Conservation (phyloP, 1,140 invertebrate species). For the Lasioglossum baleicum region DNA sequence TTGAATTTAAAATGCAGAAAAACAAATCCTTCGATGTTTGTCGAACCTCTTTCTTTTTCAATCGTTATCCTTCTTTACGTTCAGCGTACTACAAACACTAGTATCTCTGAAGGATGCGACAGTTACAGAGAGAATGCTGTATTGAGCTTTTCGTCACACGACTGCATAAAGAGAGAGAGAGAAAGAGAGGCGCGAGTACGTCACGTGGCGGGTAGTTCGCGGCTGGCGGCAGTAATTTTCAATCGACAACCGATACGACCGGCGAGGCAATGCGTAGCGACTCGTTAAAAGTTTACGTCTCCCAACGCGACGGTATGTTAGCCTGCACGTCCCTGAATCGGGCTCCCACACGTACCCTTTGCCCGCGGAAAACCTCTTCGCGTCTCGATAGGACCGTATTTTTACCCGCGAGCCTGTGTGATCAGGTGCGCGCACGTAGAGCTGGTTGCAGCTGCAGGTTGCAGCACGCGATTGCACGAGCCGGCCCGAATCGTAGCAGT, state of each 20-base stretch:
- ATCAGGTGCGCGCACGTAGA: slow-evolving; percentile 8
- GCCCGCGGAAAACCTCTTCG: slow-evolving; percentile 8
- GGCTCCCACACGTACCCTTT: background rate
- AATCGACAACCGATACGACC: background rate
- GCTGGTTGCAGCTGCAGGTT: background rate
- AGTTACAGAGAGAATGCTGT: no score
- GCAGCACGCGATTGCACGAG: slow-evolving; percentile 5
- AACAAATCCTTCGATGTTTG: no score
- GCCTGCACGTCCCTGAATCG: background rate
- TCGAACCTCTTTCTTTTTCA: no score
- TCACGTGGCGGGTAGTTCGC: slow-evolving; percentile 8
- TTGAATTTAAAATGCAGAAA: no score
- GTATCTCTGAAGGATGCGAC: no score
- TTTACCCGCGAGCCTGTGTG: background rate
- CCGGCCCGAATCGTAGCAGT: background rate
- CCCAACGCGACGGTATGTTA: background rate
- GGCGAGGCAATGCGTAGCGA: slow-evolving; percentile 16
- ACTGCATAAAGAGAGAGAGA: no score
- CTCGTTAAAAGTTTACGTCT: slow-evolving; percentile 61
- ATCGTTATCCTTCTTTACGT: no score
- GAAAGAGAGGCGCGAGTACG: background rate
- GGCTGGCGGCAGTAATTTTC: slow-evolving; percentile 18
- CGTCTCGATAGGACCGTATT: slow-evolving; percentile 7
- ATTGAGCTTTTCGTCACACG: background rate
- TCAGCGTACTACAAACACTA: no score